A percentile compares a stretch with the other conserved stretches of the same genome.
Conservation (phyloP, 2,113 vertebrate genomes). For the Xyrauchen texanus region DNA sequence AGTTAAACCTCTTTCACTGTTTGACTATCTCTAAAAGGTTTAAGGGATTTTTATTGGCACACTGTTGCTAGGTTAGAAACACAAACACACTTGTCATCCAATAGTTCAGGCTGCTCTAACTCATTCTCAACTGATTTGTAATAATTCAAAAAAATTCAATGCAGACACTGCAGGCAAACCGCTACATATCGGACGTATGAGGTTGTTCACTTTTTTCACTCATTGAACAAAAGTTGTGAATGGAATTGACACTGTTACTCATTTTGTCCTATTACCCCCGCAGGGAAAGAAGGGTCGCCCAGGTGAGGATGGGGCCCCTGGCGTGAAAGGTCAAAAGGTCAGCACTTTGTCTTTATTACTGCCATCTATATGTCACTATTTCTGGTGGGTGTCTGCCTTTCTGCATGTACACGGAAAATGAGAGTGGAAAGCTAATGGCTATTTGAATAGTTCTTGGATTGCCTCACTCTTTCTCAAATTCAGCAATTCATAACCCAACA, state of each 20-base stretch:
- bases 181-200: background rate
- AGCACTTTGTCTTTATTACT: constrained; percentile 23
- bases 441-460: background rate
- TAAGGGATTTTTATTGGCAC: no score
- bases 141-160: no score
- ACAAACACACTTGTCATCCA: no score
- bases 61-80: no score
- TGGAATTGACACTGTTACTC: background rate
- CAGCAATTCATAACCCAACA: no score
- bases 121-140: background rate
- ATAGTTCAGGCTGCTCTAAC: background rate
- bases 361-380: constrained; percentile 19
- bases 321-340: constrained; percentile 86
- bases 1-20: no score
- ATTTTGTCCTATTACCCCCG: constrained; percentile 36
- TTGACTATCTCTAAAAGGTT: no score
- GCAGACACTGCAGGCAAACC: no score
- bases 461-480: no score
- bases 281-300: constrained; percentile 88
- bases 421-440: background rate
- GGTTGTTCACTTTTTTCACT: background rate
- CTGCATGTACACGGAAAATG: background rate
- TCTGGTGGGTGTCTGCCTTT: background rate
- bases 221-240: background rate
- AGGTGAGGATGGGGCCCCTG: constrained; percentile 81